Conservation (phyloP, 2,888 invertebrate species). For the Hofmannophila pseudospretella region DNA sequence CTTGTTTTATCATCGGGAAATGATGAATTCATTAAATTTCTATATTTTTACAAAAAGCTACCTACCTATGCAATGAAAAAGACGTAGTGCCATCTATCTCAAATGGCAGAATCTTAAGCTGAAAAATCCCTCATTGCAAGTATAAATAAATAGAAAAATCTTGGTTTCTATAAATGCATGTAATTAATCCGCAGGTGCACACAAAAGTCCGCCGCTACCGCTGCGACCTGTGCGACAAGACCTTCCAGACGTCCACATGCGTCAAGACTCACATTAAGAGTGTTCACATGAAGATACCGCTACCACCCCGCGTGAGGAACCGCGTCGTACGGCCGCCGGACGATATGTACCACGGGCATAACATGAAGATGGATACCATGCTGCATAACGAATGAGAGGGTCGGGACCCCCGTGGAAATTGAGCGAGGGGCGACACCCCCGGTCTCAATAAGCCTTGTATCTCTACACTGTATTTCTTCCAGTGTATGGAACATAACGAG, state of each 20-base stretch:
- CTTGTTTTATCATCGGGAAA: no score
- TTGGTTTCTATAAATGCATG: not conserved
- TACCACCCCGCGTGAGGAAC: slow-evolving; percentile 1
- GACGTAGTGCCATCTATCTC: not conserved
- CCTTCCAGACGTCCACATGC: slow-evolving; percentile 6
- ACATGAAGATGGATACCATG: not conserved
- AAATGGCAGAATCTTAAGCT: no score
- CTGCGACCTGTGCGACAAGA: slow-evolving; percentile 8
- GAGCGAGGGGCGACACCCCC: no score
- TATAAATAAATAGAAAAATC: not conserved
- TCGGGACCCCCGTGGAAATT: no score
- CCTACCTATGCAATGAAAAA: not conserved
- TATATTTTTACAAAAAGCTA: no score
- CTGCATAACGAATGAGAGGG: not conserved
- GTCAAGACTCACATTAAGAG: slow-evolving; percentile 2
- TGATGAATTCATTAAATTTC: no score
- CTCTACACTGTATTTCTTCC: no score
- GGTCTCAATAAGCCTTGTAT: no score
- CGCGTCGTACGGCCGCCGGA: not conserved
- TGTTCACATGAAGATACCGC: slow-evolving; percentile 6
- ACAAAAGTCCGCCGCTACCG: slow-evolving; percentile 4
- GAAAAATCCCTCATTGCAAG: no score
- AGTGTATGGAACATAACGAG: no score
- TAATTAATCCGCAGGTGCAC: slow-evolving; percentile 1
- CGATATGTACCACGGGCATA: not conserved